Evolutionary conservation across 2,113 vertebrate genomes (phyloP), one percentile per base, ranked within the genome.

Genomic region (Balaeniceps rex): DNA sequence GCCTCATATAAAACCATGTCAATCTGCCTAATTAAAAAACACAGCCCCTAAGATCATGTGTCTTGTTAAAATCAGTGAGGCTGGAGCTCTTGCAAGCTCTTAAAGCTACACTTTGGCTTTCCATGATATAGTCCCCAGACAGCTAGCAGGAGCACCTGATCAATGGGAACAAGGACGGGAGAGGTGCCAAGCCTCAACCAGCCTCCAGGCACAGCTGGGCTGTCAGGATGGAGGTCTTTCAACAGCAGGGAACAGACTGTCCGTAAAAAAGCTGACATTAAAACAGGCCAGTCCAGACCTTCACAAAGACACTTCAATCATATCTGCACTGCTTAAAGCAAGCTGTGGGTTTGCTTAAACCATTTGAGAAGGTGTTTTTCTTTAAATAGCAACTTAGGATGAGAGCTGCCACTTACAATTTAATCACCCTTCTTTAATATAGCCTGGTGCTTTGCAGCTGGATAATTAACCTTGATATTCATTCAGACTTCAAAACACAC

Each of bases 401-500:
- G 40, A 89, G 80, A 91, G 24, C 65, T 79, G 61, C 61, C 71
- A 57, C 70, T 80, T 95, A 31, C 47, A 63, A 79, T 95, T 94
- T 86, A 86, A 94, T 96, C 84, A 87, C 15, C 44, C n/a, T 74
- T 54, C 65, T 85, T 95, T 97, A 93, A 92, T 75, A 65, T 13
- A 89, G 57, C 46, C 42, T 51, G 42, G 66, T 95, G 75, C 55
- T 88, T 92, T 88, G 57, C 89, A 95, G 63, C 51, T 77, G 70
- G 55, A 70, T 94, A 96, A 97, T 97, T 97, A 97, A 97, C 94
- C 96, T 95, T 96, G 91, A 57, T 96, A 92, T 87, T 92, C 84
- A 42, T 90, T 95, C 0, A 11, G 83, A 94, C 75, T 93, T 90
- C 71, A 91, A 87, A 95, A 91, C 83, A 91, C 22, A 64, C 65